These are phyloP conservation scores for Ophion ventricosus DNA, from an alignment of 2,888 invertebrate species.

Conservation along the genomic window DNA sequence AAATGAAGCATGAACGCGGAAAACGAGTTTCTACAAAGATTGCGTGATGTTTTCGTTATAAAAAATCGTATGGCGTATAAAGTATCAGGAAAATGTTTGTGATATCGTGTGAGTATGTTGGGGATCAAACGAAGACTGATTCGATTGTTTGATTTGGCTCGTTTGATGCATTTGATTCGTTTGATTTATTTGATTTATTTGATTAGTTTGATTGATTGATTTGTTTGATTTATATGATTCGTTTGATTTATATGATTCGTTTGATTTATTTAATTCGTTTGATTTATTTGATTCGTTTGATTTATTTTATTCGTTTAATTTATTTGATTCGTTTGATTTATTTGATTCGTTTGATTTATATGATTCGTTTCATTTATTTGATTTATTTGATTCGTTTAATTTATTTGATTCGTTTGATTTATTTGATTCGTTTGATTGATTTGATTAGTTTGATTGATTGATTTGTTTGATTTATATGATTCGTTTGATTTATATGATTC, in stretches of 20 bases:
- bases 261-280: background rate
- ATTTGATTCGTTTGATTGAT: background rate
- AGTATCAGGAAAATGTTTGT: background rate
- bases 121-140: background rate
- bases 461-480: background rate
- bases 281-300: background rate
- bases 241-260: background rate
- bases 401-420: background rate
- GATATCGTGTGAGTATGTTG: background rate
- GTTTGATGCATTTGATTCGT: too few species aligned
- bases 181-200: too few species aligned
- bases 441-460: background rate
- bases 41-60: background rate
- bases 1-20: background rate
- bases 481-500: too few species aligned
- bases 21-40: background rate
- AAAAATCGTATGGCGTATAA: background rate
- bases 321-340: too few species aligned
- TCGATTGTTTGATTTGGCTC: background rate
- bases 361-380: background rate
- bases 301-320: background rate
- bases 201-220: too few species aligned
- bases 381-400: background rate
- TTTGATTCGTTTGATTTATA: background rate
- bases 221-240: background rate